Percentiles rank a stretch among this genome's conserved stretches.
These are phyloP conservation scores for Eptesicus fuscus DNA, from an alignment of 2,113 vertebrate species.

Conservation along the genomic window DNA sequence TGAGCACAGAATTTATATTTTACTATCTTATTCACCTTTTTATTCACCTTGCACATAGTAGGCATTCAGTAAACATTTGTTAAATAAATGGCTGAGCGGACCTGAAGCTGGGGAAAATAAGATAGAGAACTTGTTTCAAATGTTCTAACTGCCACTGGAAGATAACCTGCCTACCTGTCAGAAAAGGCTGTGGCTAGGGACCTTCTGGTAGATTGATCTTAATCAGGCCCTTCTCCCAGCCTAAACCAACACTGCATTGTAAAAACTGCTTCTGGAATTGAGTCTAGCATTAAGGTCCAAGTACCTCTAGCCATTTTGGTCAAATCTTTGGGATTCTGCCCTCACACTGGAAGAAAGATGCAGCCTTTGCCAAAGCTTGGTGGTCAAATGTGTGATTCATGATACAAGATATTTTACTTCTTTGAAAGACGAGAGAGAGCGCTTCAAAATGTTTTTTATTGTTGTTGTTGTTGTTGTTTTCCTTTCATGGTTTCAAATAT, in stretches of 20 bases:
- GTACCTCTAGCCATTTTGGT: neutral
- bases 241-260: neutral
- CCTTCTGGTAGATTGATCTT: neutral
- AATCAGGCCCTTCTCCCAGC: neutral
- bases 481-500: conserved; percentile 36
- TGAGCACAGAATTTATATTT: neutral
- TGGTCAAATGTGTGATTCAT: neutral
- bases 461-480: neutral
- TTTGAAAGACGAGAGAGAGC: conserved; percentile 17
- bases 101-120: neutral
- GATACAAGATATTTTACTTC: neutral
- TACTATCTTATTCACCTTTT: neutral
- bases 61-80: neutral
- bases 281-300: neutral
- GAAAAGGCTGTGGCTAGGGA: neutral
- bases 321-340: neutral
- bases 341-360: neutral
- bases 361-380: neutral
- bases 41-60: neutral
- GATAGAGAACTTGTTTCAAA: neutral
- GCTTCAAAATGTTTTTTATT: neutral
- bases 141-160: neutral
- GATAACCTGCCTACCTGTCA: neutral
- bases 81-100: neutral
- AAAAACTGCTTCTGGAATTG: neutral